Evolutionary conservation across 2,888 invertebrate species (phyloP).

Genomic region (Trypoxylon attenuatum): DNA sequence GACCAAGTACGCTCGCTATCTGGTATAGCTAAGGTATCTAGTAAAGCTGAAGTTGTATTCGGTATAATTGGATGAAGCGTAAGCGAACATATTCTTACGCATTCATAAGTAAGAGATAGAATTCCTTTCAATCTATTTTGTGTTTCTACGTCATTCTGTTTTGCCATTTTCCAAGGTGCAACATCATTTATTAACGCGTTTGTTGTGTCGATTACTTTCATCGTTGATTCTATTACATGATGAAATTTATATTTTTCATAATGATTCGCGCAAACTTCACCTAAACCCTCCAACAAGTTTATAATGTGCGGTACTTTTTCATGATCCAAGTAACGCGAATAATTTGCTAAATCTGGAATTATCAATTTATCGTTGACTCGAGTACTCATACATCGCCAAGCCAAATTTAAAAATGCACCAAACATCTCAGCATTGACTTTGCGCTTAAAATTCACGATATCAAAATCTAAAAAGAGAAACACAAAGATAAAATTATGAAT

Average conservation of each 20-base stretch:
- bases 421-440: constrained; percentile 92
- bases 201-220: constrained; percentile 84
- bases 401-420: constrained; percentile 93
- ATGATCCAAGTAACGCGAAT: constrained; percentile 72
- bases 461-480: constrained; percentile 92
- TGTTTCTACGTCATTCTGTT: constrained; percentile 74
- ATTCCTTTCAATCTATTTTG: constrained; percentile 82
- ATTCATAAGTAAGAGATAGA: constrained; percentile 89
- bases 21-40: constrained; percentile 81
- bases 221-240: constrained; percentile 86
- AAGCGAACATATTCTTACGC: constrained; percentile 86
- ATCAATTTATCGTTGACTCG: constrained; percentile 86
- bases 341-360: constrained; percentile 80
- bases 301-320: constrained; percentile 78
- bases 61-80: constrained; percentile 93
- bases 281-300: constrained; percentile 75
- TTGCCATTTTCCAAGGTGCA: constrained; percentile 92
- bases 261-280: constrained; percentile 81
- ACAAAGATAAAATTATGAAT: neutral
- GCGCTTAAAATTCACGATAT: constrained; percentile 83
- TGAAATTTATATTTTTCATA: constrained; percentile 88
- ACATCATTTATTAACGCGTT: constrained; percentile 91
- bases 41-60: constrained; percentile 79
- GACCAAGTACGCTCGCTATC: constrained; percentile 75
- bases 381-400: constrained; percentile 86